Evolutionary conservation across 2,797 vertebrate genomes (phyloP).

Genomic region (Phrynocephalus vlangalii): DNA sequence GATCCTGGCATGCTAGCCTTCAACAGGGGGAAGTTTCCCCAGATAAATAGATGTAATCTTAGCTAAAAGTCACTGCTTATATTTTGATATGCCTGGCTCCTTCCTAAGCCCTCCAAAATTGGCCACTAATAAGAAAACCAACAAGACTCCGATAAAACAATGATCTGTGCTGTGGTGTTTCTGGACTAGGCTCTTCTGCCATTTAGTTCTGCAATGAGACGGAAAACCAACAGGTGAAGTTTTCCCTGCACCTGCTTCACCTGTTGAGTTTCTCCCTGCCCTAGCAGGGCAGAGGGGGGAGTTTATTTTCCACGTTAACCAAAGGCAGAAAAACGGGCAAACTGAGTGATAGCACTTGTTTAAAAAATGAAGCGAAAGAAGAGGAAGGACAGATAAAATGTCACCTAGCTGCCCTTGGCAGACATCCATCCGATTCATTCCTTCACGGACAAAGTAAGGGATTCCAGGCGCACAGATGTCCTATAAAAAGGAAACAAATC

Average conservation of each 20-base stretch:
- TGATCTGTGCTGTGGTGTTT: too few species aligned
- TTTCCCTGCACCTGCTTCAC: not conserved
- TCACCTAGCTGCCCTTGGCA: conserved; percentile 71
- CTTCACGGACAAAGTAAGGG: conserved; percentile 69
- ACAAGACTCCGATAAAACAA: not conserved
- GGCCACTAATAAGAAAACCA: not conserved
- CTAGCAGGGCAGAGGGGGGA: too few species aligned
- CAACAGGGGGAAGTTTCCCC: not conserved
- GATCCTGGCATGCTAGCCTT: too few species aligned
- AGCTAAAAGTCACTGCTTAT: not conserved
- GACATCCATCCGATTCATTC: conserved; percentile 72
- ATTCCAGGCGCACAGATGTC: conserved; percentile 55
- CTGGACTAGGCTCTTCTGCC: not conserved
- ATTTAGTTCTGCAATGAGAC: not conserved
- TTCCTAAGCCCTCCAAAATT: not conserved
- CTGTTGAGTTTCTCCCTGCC: not conserved
- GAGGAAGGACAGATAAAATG: not conserved
- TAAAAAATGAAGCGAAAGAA: not conserved
- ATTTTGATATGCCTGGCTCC: not conserved
- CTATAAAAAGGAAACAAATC: conserved; percentile 30
- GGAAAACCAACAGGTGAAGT: not conserved
- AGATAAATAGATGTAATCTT: not conserved
- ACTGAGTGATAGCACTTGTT: too few species aligned
- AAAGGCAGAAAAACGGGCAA: not conserved
- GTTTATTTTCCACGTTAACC: not conserved